Base-by-base conservation (phyloP, 2,888 invertebrate genomes). In the Allygus modestus region DNA sequence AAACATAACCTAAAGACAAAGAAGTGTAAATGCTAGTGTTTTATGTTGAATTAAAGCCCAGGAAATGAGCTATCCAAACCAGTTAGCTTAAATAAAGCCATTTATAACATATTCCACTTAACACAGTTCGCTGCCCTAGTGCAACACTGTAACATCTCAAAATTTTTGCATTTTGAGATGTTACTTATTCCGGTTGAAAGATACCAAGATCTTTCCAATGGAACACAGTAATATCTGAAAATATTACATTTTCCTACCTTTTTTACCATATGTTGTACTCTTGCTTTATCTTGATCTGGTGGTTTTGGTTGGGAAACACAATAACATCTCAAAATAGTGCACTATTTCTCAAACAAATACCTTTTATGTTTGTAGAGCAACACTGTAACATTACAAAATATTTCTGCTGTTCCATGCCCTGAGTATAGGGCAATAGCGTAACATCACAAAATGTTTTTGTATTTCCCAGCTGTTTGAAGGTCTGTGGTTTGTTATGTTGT, bases 91-190 rank as follows among this genome's bases (percentile, higher is more conserved):
- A n/a, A n/a, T n/a, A n/a, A n/a, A n/a, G n/a, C n/a, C n/a, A n/a
- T n/a, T n/a, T n/a, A n/a, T n/a, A n/a, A n/a, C n/a, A n/a, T n/a
- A n/a, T n/a, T n/a, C n/a, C n/a, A n/a, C n/a, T n/a, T n/a, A n/a
- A n/a, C n/a, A n/a, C n/a, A n/a, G n/a, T n/a, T n/a, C 71, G 71
- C 33, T 71, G 71, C 41, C 71, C 33, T 58, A 81, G 51, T 81
- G 82, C 65, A 82, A 82, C 15, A 65, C 65, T 65, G 58, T 82
- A 82, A 65, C 82, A 82, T 65, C 82, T 82, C 65, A 82, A 65
- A 82, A 82, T 51, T 20, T 77, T 46, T 9, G 26, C 23, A 46
- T 51, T 81, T 54, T 81, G 81, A 81, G 81, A 81, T 81, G 51
- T 26, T 46, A 46, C 33, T 81, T n/a, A 81, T 51, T 81, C 51